Evolutionary conservation across 2,797 vertebrate genomes (phyloP).

Genomic region (Aphelocoma californica): DNA sequence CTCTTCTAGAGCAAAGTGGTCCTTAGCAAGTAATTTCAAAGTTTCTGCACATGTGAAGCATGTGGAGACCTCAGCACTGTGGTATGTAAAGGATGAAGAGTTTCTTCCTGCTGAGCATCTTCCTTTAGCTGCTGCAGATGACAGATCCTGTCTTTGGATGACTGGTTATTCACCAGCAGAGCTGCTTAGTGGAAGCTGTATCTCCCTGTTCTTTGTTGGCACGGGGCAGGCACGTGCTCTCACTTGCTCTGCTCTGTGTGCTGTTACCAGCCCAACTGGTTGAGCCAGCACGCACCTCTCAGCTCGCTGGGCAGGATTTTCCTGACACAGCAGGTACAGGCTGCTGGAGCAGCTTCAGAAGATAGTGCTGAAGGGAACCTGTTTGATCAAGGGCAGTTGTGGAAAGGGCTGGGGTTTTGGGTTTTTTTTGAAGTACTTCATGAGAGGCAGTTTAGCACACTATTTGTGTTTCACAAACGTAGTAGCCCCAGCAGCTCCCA

Average conservation of each 20-base stretch:
- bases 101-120: neutral
- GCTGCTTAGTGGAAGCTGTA: neutral
- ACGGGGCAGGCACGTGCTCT: neutral
- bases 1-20: neutral
- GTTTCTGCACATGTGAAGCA: neutral
- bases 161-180: neutral
- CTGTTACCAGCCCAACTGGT: neutral
- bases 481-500: neutral
- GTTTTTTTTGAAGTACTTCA: rapidly evolving
- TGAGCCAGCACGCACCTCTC: neutral
- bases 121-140: neutral
- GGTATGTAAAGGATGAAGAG: neutral
- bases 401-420: neutral
- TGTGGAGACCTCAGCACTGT: neutral
- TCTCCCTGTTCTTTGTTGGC: neutral
- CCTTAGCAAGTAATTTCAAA: neutral
- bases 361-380: neutral
- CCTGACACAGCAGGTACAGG: neutral
- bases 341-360: neutral
- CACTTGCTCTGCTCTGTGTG: neutral
- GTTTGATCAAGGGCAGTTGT: neutral
- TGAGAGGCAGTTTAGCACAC: neutral
- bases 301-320: neutral
- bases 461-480: neutral
- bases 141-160: neutral